Percentiles rank a stretch among this genome's conserved stretches.
These are phyloP conservation scores for Pedetes capensis DNA, from an alignment of 2,113 vertebrate genomes.

Conservation along the genomic window DNA sequence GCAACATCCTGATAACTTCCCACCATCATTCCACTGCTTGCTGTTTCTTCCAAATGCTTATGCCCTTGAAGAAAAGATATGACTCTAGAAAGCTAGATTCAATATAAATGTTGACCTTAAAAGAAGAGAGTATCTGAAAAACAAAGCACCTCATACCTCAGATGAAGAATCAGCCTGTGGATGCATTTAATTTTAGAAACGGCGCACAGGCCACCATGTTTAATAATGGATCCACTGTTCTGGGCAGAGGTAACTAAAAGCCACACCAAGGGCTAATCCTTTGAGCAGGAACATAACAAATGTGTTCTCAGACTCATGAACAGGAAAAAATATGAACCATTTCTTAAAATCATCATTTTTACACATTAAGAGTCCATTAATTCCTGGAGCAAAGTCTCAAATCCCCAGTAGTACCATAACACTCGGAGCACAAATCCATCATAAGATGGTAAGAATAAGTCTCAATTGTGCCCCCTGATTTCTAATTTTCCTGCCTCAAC, in stretches of 20 bases:
- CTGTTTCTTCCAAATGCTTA: background rate
- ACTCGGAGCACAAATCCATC: conserved; percentile 1
- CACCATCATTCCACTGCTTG: background rate
- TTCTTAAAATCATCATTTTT: conserved; percentile 46
- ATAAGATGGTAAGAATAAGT: background rate
- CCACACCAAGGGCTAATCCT: background rate
- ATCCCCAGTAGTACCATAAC: background rate
- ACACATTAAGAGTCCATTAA: conserved; percentile 58
- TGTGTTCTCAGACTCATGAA: background rate
- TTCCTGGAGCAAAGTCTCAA: conserved; percentile 22
- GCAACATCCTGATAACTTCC: conserved; percentile 6
- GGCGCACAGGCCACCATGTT: background rate
- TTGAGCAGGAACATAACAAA: conserved; percentile 1
- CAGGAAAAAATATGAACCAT: background rate
- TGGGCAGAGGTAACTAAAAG: background rate
- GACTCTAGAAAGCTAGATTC: background rate
- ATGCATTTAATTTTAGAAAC: conserved; percentile 27
- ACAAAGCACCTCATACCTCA: background rate
- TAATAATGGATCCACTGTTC: conserved; percentile 11
- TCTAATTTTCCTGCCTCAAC: background rate
- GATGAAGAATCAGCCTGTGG: background rate
- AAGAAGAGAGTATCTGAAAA: background rate
- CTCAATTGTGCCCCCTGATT: conserved; percentile 1
- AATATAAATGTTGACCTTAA: background rate
- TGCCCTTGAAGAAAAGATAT: background rate